Evolutionary conservation across 2,797 vertebrate species (phyloP).

Genomic region (Acomys russatus): DNA sequence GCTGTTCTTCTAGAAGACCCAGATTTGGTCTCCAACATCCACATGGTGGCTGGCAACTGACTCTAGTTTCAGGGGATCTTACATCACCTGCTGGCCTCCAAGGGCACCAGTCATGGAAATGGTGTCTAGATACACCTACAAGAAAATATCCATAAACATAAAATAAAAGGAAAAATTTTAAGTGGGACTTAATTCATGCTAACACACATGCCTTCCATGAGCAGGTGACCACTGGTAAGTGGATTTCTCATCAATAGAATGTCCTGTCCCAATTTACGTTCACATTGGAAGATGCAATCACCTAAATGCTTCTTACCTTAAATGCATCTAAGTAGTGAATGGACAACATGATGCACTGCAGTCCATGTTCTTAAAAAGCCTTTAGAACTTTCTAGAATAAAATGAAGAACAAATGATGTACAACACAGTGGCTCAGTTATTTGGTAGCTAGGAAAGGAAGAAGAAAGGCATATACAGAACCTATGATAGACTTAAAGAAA

Average conservation of each 20-base stretch:
- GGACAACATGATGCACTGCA: not conserved
- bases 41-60: not conserved
- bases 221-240: not conserved
- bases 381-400: conserved; percentile 16
- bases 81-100: not conserved
- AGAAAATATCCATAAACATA: not conserved
- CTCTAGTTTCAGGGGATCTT: not conserved
- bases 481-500: not conserved
- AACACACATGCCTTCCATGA: not conserved
- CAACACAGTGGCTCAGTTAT: not conserved
- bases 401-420: not conserved
- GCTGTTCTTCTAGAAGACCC: not conserved
- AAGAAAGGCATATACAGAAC: not conserved
- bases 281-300: not conserved
- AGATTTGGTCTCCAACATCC: not conserved
- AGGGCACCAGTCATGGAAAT: not conserved
- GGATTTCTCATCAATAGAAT: not conserved
- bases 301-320: not conserved
- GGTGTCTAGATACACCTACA: not conserved
- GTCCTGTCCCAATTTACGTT: not conserved
- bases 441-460: not conserved
- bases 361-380: conserved; percentile 36
- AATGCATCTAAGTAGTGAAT: not conserved
- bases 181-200: not conserved
- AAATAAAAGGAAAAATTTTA: not conserved